Percentiles rank a stretch among this genome's conserved stretches.
Evolutionary conservation across 2,113 vertebrate genomes (phyloP).

Genomic region (Centrocercus urophasianus): DNA sequence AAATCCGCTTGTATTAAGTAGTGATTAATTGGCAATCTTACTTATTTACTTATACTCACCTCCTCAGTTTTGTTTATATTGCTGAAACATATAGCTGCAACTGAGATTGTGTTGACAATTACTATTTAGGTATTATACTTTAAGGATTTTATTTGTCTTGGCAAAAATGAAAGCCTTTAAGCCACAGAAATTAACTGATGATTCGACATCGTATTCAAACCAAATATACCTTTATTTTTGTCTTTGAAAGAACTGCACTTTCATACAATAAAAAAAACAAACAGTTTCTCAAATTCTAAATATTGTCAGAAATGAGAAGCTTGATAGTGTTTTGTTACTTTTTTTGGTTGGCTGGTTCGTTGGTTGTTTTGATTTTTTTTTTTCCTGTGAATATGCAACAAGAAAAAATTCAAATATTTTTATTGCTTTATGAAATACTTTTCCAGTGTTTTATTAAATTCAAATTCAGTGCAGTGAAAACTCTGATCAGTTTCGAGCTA

Average conservation of each 20-base stretch:
- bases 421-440: neutral
- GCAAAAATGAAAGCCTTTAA: neutral
- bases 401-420: neutral
- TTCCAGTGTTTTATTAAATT: neutral
- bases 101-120: neutral
- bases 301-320: neutral
- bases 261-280: neutral
- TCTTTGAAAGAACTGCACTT: neutral
- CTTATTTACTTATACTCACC: neutral
- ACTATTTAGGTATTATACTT: neutral
- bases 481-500: neutral
- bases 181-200: neutral
- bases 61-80: neutral
- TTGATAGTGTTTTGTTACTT: neutral
- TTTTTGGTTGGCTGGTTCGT: no score
- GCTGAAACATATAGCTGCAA: neutral
- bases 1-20: neutral
- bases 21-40: neutral
- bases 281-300: neutral
- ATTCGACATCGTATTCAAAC: neutral
- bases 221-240: neutral
- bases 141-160: neutral
- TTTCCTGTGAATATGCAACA: fast-evolving
- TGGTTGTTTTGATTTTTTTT: fast-evolving
- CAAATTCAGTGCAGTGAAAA: neutral